Percentiles rank a stretch among this genome's conserved stretches.
These are phyloP conservation scores for Malurus cyaneus DNA, from an alignment of 2,113 vertebrate species.

Conservation along the genomic window DNA sequence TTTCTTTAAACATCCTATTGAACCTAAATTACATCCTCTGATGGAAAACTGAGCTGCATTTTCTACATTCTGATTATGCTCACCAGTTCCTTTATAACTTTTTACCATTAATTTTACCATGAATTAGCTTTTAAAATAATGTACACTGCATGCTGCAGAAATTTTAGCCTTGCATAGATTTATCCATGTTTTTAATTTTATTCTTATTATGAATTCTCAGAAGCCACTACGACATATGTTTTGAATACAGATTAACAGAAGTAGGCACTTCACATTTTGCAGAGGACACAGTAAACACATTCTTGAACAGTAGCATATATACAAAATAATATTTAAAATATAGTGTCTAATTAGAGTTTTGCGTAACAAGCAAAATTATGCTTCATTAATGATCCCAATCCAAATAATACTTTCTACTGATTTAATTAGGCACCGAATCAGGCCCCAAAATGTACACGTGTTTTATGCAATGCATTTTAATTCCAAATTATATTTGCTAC, in stretches of 20 bases:
- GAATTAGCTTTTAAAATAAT: background rate
- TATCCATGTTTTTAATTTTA: background rate
- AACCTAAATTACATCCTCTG: background rate
- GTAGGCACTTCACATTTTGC: background rate
- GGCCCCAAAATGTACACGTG: background rate
- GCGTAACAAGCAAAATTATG: background rate
- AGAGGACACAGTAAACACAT: background rate
- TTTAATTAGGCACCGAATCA: background rate
- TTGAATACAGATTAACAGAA: conserved; percentile 1
- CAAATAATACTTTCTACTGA: background rate
- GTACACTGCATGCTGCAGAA: background rate
- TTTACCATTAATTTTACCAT: background rate
- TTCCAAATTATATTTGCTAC: background rate
- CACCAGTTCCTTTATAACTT: background rate
- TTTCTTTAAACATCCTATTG: background rate
- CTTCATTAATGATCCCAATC: background rate
- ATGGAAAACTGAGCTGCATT: background rate
- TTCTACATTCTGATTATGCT: background rate
- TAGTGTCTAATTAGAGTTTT: background rate
- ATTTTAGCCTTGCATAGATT: background rate
- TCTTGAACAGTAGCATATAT: background rate
- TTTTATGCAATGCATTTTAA: background rate
- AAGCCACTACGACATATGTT: background rate
- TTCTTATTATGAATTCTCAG: background rate
- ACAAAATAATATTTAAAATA: background rate